Evolutionary conservation across 2,797 vertebrate species (phyloP), one percentile per base, ranked within the genome.

Genomic region (Ficedula albicollis): DNA sequence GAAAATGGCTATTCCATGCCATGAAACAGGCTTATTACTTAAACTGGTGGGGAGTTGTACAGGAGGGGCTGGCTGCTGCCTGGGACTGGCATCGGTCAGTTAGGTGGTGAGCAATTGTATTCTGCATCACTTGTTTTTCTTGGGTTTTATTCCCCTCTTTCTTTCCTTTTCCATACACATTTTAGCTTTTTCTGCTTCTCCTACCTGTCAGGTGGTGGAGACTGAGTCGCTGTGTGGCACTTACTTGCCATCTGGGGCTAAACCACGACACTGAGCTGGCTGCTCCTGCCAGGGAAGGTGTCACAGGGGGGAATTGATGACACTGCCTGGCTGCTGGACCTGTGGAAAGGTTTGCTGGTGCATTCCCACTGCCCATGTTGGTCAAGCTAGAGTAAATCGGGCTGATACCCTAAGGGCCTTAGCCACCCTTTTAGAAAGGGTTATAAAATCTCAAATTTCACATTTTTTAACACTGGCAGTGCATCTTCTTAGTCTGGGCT

Each of bases 361-460:
- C 5, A 0, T 32, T 14, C 18, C 56, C 39, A 15, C 80, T 89
- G 64, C 60, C 21, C 0, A 0, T 3, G 0, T 54, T 77, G 38
- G 16, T 64, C 52, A 55, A 23, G 49, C 41, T 23, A 39, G 27
- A 46, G 21, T 19, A 58, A 29, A 41, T 20, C 23, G 34, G 41
- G 41, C 30, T 6, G 14, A 86, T 29, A 72, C 21, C 17, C 8
- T 12, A 15, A 74, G 32, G 56, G 23, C 27, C 20, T 30, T 49
- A 22, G 19, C 20, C 3, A 6, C 36, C 29, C 7, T 54, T 88
- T 62, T 48, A 62, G 59, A 67, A 90, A 29, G 15, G 30, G 13
- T n/a, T 49, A 5, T 48, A 12, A 69, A 34, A 23, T 72, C 39
- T 66, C 6, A 25, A 19, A 5, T 51, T 58, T 49, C 36, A 21